Conservation (phyloP, 2,113 vertebrate species). For the Entomyzon cyanotis region DNA sequence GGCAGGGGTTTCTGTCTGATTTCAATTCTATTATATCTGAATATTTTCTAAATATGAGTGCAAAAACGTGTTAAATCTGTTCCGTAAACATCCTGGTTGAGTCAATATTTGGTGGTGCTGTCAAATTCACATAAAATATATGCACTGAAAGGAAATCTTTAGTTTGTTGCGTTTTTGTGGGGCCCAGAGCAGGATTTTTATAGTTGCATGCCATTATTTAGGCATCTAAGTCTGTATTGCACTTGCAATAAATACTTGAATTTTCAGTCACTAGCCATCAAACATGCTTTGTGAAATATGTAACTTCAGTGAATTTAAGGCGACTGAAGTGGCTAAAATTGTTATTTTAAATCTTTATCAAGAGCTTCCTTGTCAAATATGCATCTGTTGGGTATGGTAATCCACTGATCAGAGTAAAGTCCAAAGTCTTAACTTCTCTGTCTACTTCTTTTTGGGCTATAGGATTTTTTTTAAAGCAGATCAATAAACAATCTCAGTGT, state of each 20-base stretch:
- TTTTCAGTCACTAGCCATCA: background rate
- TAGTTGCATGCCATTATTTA: background rate
- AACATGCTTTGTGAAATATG: background rate
- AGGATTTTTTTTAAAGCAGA: background rate
- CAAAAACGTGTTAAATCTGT: background rate
- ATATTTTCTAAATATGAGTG: background rate
- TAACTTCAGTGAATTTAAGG: background rate
- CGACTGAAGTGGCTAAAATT: background rate
- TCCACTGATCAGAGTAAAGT: background rate
- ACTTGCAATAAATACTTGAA: background rate
- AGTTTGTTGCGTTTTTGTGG: background rate
- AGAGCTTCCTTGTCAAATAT: background rate
- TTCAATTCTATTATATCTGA: background rate
- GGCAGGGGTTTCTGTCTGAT: background rate
- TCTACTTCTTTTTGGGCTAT: background rate
- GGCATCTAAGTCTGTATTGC: background rate
- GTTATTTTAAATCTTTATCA: background rate
- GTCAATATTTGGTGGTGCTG: background rate
- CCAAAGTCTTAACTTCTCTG: background rate
- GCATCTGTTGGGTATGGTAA: background rate
- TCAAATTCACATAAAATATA: background rate
- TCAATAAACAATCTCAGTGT: conserved; percentile 53
- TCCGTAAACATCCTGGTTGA: background rate
- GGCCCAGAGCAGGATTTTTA: background rate
- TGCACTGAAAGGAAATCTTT: background rate